Conservation (phyloP, 2,113 vertebrate genomes). For the Semnopithecus entellus region DNA sequence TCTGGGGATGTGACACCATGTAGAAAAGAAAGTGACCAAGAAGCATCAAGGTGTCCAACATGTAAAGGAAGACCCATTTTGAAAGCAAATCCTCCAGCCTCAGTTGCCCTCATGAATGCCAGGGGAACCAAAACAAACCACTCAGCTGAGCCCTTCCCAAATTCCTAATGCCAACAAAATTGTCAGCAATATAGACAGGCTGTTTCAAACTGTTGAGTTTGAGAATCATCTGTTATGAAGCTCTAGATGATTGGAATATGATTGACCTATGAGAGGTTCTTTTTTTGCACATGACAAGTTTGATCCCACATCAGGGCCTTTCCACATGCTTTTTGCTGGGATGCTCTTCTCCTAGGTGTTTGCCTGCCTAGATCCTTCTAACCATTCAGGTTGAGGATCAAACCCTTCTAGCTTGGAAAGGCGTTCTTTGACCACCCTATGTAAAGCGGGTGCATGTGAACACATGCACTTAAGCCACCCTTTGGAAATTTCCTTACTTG, state of each 20-base stretch:
- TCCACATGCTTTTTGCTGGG: too few species aligned
- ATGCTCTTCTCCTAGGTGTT: background rate
- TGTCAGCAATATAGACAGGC: background rate
- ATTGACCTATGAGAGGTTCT: background rate
- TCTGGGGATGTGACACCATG: background rate
- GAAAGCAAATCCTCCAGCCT: background rate
- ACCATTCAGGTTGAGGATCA: background rate
- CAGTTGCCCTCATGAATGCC: background rate
- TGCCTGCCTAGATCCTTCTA: background rate
- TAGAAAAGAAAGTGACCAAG: background rate
- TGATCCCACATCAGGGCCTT: background rate
- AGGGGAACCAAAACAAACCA: background rate
- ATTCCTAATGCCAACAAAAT: background rate
- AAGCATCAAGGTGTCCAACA: accelerated
- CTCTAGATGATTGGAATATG: background rate
- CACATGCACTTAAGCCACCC: background rate
- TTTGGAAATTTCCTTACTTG: background rate
- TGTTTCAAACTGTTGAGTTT: background rate
- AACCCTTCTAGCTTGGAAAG: background rate
- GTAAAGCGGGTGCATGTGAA: background rate
- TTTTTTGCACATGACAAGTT: background rate
- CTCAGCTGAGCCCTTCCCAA: background rate
- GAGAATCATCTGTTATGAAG: background rate
- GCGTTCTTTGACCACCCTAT: background rate
- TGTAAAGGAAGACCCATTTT: background rate